Percentiles rank a stretch among this genome's conserved stretches.
phyloP scores from a whole-genome alignment of 1,140 invertebrate genomes.

The Papilio polytes region DNA sequence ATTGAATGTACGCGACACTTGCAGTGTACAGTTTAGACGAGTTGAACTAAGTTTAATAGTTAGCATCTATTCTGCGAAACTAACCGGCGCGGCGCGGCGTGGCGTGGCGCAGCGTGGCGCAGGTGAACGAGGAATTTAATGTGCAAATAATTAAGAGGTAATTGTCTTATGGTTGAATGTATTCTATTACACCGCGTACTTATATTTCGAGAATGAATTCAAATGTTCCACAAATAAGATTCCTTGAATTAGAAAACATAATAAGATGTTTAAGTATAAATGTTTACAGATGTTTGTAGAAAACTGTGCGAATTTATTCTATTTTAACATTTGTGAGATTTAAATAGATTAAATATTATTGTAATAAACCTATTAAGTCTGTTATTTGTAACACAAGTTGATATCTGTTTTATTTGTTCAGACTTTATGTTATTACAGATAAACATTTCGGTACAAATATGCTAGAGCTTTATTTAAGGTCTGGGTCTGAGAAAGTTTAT shows the following conservation, averaged over 20 bases:
- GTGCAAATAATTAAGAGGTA: not conserved
- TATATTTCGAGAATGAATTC: not conserved
- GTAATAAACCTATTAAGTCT: not conserved
- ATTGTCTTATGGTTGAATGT: not conserved
- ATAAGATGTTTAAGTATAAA: too few species aligned
- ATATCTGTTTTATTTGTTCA: not conserved
- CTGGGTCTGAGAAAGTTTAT: not conserved
- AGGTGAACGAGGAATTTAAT: not conserved
- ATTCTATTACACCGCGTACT: not conserved
- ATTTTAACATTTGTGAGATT: not conserved
- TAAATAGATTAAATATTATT: not conserved
- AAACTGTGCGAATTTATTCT: too few species aligned
- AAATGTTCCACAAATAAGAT: too few species aligned
- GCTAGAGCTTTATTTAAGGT: not conserved
- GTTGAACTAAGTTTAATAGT: not conserved
- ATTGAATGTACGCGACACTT: not conserved
- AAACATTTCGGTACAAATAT: slow-evolving; percentile 10
- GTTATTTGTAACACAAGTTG: not conserved
- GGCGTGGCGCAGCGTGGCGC: not conserved
- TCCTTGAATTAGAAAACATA: too few species aligned
- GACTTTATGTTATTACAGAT: not conserved
- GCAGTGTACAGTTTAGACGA: not conserved
- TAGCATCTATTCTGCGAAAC: not conserved
- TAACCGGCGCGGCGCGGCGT: not conserved
- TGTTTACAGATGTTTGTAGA: too few species aligned